These are phyloP conservation scores for Chelon labrosus DNA, from an alignment of 2,797 vertebrate species.

Conservation along the genomic window DNA sequence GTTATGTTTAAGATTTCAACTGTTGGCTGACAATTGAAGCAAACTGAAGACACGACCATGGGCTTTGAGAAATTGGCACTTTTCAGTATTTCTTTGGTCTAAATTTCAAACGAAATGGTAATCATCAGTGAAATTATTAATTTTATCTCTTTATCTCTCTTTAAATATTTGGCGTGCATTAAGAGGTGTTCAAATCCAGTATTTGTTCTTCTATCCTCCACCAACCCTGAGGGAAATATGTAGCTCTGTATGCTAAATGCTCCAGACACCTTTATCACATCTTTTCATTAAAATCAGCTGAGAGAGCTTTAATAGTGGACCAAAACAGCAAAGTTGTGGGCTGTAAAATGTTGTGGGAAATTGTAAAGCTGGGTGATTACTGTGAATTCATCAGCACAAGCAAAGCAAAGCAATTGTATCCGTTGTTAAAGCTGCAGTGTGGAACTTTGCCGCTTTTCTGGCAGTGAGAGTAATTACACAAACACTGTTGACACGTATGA, in stretches of 20 bases:
- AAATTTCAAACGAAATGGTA: too few species aligned
- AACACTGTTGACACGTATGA: too few species aligned
- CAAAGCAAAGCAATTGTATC: not conserved
- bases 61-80: not conserved
- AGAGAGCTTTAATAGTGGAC: not conserved
- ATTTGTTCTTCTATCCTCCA: not conserved
- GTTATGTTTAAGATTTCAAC: too few species aligned
- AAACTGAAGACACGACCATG: not conserved
- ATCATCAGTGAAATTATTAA: not conserved
- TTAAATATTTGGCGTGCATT: not conserved
- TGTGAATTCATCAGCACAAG: not conserved
- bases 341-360: not conserved
- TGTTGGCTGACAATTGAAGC: too few species aligned
- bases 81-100: too few species aligned
- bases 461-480: too few species aligned
- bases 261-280: constrained; percentile 16
- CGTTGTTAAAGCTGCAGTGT: not conserved
- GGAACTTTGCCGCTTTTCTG: too few species aligned
- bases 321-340: not conserved
- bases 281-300: not conserved
- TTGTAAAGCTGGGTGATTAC: not conserved
- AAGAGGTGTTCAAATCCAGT: not conserved
- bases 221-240: constrained; percentile 9
- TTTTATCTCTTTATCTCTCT: not conserved
- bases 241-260: constrained; percentile 13